Percentiles rank a stretch among this genome's conserved stretches.
Conservation (phyloP, 2,797 vertebrate genomes). For the Acanthurus leucopareius region DNA sequence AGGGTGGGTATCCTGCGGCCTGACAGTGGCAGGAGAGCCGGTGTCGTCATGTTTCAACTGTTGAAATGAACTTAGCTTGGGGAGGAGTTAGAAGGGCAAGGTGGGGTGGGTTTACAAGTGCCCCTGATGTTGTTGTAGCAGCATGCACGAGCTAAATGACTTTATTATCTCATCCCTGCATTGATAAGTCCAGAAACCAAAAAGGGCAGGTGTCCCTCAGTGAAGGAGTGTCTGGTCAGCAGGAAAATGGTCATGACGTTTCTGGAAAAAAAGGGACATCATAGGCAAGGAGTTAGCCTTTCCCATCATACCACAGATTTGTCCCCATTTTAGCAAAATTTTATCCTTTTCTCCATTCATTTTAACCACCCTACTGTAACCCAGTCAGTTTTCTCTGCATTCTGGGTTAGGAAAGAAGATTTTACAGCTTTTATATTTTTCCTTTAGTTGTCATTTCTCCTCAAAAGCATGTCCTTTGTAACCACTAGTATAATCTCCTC, state of each 20-base stretch:
- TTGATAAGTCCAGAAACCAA: constrained; percentile 54
- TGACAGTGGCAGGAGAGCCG: constrained; percentile 95
- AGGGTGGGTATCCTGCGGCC: constrained; percentile 95
- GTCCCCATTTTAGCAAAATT: background rate
- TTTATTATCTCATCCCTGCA: constrained; percentile 86
- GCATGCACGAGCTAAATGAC: constrained; percentile 65
- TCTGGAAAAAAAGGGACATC: constrained; percentile 68
- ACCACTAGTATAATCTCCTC: constrained; percentile 3
- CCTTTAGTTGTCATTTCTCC: constrained; percentile 20
- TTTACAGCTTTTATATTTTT: background rate
- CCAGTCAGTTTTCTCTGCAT: background rate
- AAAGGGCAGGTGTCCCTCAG: constrained; percentile 58
- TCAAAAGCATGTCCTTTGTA: constrained; percentile 15
- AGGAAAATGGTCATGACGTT: constrained; percentile 67
- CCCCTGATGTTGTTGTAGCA: constrained; percentile 75
- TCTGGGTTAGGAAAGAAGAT: background rate
- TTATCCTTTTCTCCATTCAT: background rate
- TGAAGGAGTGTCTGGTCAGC: constrained; percentile 56
- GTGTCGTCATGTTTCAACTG: constrained; percentile 90
- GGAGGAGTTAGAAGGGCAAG: constrained; percentile 17
- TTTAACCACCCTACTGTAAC: background rate
- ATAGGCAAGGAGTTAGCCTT: constrained; percentile 12
- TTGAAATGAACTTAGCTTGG: constrained; percentile 15
- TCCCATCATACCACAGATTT: background rate
- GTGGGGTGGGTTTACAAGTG: constrained; percentile 60